These are phyloP conservation scores for Notolepis coatsorum DNA, from an alignment of 2,797 vertebrate species.

Conservation along the genomic window DNA sequence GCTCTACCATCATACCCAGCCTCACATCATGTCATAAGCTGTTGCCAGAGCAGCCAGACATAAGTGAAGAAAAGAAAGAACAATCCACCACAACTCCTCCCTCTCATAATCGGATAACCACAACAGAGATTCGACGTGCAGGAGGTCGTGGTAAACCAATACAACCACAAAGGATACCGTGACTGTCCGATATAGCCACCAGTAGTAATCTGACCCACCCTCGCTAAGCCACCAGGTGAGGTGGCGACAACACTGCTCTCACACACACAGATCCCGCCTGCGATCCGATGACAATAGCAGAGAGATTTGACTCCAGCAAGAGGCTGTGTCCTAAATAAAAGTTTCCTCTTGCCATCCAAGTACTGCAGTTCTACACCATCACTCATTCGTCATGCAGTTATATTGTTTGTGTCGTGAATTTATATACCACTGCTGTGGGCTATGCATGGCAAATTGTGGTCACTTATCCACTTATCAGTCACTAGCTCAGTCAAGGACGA, in stretches of 20 bases:
- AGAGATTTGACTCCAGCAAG: conserved; percentile 13
- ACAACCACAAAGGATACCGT: conserved; percentile 32
- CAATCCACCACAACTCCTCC: background rate
- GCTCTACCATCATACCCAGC: conserved; percentile 5
- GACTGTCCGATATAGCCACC: no score
- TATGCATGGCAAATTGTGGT: no score
- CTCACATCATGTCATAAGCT: background rate
- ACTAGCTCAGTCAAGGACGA: no score
- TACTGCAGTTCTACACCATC: conserved; percentile 17
- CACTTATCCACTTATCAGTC: no score
- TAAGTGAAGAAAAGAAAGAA: conserved; percentile 8
- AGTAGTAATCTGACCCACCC: conserved; percentile 39
- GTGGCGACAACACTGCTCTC: conserved; percentile 55
- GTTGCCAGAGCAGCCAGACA: conserved; percentile 9
- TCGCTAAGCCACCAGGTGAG: conserved; percentile 37
- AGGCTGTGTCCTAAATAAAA: conserved; percentile 51
- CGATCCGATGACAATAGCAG: conserved; percentile 21
- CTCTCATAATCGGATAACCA: conserved; percentile 30
- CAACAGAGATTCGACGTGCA: conserved; percentile 31
- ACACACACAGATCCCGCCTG: conserved; percentile 23
- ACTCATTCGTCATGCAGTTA: conserved; percentile 29
- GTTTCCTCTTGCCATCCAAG: background rate
- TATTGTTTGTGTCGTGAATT: conserved; percentile 1
- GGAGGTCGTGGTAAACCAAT: conserved; percentile 48
- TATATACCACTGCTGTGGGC: background rate